Percentiles rank a stretch among this genome's conserved stretches.
These are phyloP conservation scores for Microchirus variegatus DNA, from an alignment of 2,797 vertebrate species.

Conservation along the genomic window DNA sequence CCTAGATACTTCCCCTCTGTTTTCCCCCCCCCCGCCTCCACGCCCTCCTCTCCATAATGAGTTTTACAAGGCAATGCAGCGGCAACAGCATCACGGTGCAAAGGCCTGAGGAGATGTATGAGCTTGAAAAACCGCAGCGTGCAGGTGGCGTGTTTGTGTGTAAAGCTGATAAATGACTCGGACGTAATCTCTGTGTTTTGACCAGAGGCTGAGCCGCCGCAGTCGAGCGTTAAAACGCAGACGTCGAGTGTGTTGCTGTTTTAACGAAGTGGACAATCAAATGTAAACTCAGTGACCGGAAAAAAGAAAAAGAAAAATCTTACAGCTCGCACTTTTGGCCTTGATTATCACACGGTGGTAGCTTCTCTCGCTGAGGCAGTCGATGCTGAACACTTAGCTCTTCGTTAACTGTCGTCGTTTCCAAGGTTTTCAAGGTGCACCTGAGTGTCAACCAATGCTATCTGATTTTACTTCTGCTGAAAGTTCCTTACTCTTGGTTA, in stretches of 20 bases:
- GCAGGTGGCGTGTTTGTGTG: slow-evolving; percentile 65
- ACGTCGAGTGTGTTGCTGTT: slow-evolving; percentile 27
- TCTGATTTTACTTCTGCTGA: too few species aligned
- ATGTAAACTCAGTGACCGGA: slow-evolving; percentile 18
- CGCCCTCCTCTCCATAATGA: slow-evolving; percentile 72
- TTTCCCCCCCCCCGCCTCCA: too few species aligned
- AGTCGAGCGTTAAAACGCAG: slow-evolving; percentile 39
- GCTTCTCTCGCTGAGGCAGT: too few species aligned
- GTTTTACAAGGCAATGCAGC: slow-evolving; percentile 66
- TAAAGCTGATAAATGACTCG: slow-evolving; percentile 64
- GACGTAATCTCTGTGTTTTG: slow-evolving; percentile 57
- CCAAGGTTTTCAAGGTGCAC: too few species aligned
- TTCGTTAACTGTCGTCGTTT: too few species aligned
- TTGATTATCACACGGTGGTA: too few species aligned
- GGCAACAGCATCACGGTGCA: slow-evolving; percentile 61
- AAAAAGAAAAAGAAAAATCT: neutral
- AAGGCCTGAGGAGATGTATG: slow-evolving; percentile 69
- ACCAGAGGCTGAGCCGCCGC: slow-evolving; percentile 54
- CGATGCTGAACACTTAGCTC: too few species aligned
- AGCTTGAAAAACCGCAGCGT: slow-evolving; percentile 53
- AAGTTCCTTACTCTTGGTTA: too few species aligned
- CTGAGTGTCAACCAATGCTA: too few species aligned
- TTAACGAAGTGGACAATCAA: slow-evolving; percentile 35
- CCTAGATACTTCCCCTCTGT: slow-evolving; percentile 62
- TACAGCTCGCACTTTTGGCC: too few species aligned